Percentiles rank a stretch among this genome's conserved stretches.
Conservation (phyloP, 2,113 vertebrate species). For the Speoplatyrhinus poulsoni region DNA sequence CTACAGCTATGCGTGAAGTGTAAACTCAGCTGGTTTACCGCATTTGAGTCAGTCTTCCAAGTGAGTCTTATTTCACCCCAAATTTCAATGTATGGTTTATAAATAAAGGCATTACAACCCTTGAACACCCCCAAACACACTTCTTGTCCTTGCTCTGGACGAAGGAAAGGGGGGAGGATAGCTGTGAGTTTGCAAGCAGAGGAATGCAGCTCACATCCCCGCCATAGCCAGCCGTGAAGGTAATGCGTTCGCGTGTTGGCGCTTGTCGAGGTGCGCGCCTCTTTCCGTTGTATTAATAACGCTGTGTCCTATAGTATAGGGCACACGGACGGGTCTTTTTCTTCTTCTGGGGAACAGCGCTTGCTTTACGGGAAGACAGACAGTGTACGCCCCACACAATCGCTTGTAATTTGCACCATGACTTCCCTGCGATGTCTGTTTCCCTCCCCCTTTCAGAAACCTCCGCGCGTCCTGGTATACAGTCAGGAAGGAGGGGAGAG, state of each 20-base stretch:
- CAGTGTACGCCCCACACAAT: conserved; percentile 59
- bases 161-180: conserved; percentile 31
- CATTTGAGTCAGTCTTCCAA: too few species aligned
- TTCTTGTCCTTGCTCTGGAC: conserved; percentile 34
- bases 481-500: too few species aligned
- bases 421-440: conserved; percentile 53
- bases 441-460: not conserved
- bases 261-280: conserved; percentile 73
- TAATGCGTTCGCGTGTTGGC: conserved; percentile 77
- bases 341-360: conserved; percentile 50
- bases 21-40: too few species aligned
- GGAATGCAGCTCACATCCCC: conserved; percentile 78
- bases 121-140: not conserved
- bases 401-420: conserved; percentile 61
- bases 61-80: too few species aligned
- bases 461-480: too few species aligned
- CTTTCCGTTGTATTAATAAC: conserved; percentile 77
- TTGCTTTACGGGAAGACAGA: conserved; percentile 68
- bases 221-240: conserved; percentile 79
- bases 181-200: conserved; percentile 69
- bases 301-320: conserved; percentile 67
- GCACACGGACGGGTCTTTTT: conserved; percentile 51
- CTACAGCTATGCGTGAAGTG: too few species aligned
- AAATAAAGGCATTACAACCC: too few species aligned
- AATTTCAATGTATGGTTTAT: too few species aligned